Evolutionary conservation across 2,113 vertebrate species (phyloP).

Genomic region (Notothenia rossii): DNA sequence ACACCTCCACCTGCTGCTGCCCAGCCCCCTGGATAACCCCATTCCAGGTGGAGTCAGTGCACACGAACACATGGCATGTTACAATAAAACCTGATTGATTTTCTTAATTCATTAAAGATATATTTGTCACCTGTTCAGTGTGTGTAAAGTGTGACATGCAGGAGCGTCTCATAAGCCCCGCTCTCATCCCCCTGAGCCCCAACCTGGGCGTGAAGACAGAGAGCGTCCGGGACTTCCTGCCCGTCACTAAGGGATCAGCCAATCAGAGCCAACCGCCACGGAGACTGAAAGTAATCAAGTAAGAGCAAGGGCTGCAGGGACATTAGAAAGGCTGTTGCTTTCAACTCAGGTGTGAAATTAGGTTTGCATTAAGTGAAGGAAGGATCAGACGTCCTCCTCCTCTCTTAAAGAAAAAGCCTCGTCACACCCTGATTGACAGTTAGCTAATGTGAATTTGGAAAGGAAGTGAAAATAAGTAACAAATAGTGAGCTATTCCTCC

Average conservation of each 20-base stretch:
- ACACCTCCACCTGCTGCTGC: conserved; percentile 91
- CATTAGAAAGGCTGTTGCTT: not conserved
- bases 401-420: too few relatives aligned
- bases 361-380: too few relatives aligned
- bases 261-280: conserved; percentile 74
- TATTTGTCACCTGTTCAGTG: conserved; percentile 75
- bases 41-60: conserved; percentile 44
- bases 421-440: too few relatives aligned
- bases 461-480: too few relatives aligned
- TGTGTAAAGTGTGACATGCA: conserved; percentile 95
- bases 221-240: conserved; percentile 76
- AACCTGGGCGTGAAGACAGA: conserved; percentile 82
- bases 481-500: too few relatives aligned
- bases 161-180: conserved; percentile 91
- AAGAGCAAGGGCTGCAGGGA: conserved; percentile 37
- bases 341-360: not conserved
- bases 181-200: conserved; percentile 82
- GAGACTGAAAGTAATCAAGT: conserved; percentile 88
- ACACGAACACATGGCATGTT: not conserved
- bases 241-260: conserved; percentile 79
- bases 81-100: not conserved
- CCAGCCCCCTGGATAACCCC: conserved; percentile 73
- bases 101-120: not conserved
- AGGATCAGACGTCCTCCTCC: too few relatives aligned
- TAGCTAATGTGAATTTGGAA: too few relatives aligned